Evolutionary conservation across 2,797 vertebrate genomes (phyloP), one percentile per base, ranked within the genome.

Genomic region (Syndactyla subalaris): DNA sequence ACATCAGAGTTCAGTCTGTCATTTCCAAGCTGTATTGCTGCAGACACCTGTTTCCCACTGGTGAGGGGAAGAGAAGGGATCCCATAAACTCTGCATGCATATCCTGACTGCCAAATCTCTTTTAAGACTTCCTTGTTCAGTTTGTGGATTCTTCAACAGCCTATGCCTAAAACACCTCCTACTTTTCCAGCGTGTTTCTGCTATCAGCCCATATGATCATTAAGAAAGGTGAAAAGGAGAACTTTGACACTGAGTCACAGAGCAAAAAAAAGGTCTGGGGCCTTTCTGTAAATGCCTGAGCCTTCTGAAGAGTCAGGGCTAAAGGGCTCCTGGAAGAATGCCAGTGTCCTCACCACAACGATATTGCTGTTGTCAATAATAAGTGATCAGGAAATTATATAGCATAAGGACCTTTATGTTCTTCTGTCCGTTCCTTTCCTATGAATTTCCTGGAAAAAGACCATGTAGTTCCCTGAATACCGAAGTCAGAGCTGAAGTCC

Each of bases 1-100:
- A 20, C 1, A 1, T 36, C 2, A 0, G 29, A 26, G 32, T 12
- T 83, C 51, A 9, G 32, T 54, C 59, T 63, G 12, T 12, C 1
- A 24, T 34, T 46, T 46, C 55, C 7, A 3, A 49, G 48, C 36
- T 26, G 20, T 24, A 18, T 74, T 74, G 61, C 26, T 62, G 57
- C 10, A 63, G 63, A 34, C 18, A n/a, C 5, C 26, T 11, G 8
- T 24, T 70, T 71, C 68, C 45, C 68, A 24, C 12, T 4, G 5
- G 4, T 0, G 0, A 77, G 58, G 8, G 19, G 27, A 91, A 48
- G 63, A 27, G 51, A 92, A 73, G 12, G 24, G 27, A 59, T 70
- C 55, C 16, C 51, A 62, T 51, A 34, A 85, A 70, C 72, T 84
- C 86, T 66, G 30, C 17, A 13, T 15, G 57, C 5, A 18, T 16